Evolutionary conservation across 2,113 vertebrate genomes (phyloP), one percentile per base, ranked within the genome.

Genomic region (Amblyopsis rosae): DNA sequence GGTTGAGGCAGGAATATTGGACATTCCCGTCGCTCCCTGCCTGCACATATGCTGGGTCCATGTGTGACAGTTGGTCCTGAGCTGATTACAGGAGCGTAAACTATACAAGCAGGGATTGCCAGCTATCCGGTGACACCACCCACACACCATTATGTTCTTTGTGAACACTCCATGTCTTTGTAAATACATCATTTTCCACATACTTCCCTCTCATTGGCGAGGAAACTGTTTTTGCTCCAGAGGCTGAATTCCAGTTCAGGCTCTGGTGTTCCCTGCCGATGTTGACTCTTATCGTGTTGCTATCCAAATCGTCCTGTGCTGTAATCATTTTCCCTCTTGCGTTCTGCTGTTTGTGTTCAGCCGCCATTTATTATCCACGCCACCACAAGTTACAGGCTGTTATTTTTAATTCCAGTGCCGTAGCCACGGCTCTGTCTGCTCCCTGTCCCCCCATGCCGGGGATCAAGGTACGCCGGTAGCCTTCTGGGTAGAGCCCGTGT

Each of bases 11-110:
- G 26, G 26, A 26, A 26, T 26, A 26, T 26, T 26, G 26, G 26
- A 26, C 26, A 26, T 26, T 26, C 26, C 26, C 26, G 26, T 26
- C 26, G 26, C 26, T 26, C 2, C 26, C 7, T 54, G n/a, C 66
- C 60, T 72, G 69, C 78, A 85, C 80, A 80, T 69, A 60, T 86
- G 83, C 73, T 80, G 70, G 75, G 75, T 78, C 81, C 82, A 78
- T 86, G 78, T 79, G 74, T 80, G 81, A 85, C 84, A 72, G 59
- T 84, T 83, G 69, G 67, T 45, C 58, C 60, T 69, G 70, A 64
- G 78, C 81, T 83, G 84, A 84, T 86, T 81, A 85, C 72, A 86
- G 78, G 77, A 82, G 79, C 57, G 59, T 46, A 82, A 71, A 51
- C 55, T 68, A 64, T 72, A 68, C 75, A 78, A 86, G 85, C 76